phyloP scores from a whole-genome alignment of 2,888 invertebrate genomes.

The Diabrotica balteata region DNA sequence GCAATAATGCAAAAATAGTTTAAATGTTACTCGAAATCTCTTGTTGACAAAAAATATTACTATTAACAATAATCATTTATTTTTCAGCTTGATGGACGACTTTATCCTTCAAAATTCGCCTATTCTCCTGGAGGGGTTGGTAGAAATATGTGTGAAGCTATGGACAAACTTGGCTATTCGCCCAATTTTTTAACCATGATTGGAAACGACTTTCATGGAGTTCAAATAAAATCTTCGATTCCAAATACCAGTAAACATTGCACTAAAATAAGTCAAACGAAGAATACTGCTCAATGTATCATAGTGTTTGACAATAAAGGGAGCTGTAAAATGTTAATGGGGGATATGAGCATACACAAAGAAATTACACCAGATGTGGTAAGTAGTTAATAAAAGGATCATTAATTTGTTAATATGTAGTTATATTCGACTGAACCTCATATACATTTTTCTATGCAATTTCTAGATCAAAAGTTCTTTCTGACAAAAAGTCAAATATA shows the following conservation, averaged over 20 bases:
- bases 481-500: too few species aligned
- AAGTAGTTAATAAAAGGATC: conserved; percentile 36
- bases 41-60: too few species aligned
- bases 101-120: conserved; percentile 71
- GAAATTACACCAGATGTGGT: conserved; percentile 73
- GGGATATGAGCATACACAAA: conserved; percentile 83
- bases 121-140: conserved; percentile 89
- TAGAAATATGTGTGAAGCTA: conserved; percentile 88
- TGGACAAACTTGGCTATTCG: conserved; percentile 73
- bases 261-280: conserved; percentile 53
- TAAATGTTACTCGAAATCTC: too few species aligned
- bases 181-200: conserved; percentile 77
- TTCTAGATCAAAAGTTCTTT: too few species aligned
- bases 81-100: conserved; percentile 80
- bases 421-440: too few species aligned
- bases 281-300: conserved; percentile 76
- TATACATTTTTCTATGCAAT: too few species aligned
- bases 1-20: too few species aligned
- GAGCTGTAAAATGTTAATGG: conserved; percentile 81
- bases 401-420: too few species aligned
- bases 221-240: conserved; percentile 55
- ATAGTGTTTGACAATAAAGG: conserved; percentile 77
- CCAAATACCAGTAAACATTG: conserved; percentile 53
- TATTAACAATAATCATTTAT: not conserved
- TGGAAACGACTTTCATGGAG: conserved; percentile 73